Evolutionary conservation across 1,140 invertebrate genomes (phyloP).

Genomic region (Dinothrombium tinctorium): DNA sequence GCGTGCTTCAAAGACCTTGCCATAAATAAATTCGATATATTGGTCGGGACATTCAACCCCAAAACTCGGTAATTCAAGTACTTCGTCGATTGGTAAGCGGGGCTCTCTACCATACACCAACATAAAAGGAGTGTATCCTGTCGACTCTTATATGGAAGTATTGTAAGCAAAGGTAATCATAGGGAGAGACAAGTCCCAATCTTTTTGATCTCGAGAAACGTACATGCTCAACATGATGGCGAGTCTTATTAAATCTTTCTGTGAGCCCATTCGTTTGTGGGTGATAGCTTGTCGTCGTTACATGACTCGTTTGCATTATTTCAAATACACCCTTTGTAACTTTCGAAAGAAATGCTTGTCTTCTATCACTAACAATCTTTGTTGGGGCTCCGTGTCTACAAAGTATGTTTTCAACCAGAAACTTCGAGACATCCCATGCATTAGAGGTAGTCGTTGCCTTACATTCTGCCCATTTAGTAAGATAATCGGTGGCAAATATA

Average conservation of each 20-base stretch:
- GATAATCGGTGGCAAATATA: too few species aligned
- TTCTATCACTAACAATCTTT: slow-evolving; percentile 15
- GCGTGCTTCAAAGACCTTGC: not conserved
- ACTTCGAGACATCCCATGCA: not conserved
- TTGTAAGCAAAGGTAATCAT: slow-evolving; percentile 10
- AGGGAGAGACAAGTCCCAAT: slow-evolving; percentile 19
- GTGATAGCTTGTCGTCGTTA: slow-evolving; percentile 11
- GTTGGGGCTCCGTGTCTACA: slow-evolving; percentile 18
- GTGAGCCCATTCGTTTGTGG: slow-evolving; percentile 15
- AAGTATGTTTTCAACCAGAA: slow-evolving; percentile 19
- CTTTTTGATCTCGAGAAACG: slow-evolving; percentile 10
- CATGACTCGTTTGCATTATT: slow-evolving; percentile 10
- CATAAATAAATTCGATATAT: not conserved
- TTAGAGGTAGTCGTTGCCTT: too few species aligned
- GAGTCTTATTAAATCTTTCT: slow-evolving; percentile 14
- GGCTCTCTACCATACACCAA: slow-evolving; percentile 16
- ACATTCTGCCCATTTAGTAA: too few species aligned
- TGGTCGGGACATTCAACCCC: not conserved
- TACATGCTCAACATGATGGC: slow-evolving; percentile 17
- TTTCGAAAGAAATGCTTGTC: slow-evolving; percentile 3
- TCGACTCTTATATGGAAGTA: slow-evolving; percentile 11
- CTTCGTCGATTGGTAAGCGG: not conserved
- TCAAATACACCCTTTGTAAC: not conserved
- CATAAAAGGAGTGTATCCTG: slow-evolving; percentile 14
- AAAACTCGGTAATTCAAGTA: not conserved